Evolutionary conservation across 2,888 invertebrate genomes (phyloP).

Genomic region (Diplazon laetatorius): DNA sequence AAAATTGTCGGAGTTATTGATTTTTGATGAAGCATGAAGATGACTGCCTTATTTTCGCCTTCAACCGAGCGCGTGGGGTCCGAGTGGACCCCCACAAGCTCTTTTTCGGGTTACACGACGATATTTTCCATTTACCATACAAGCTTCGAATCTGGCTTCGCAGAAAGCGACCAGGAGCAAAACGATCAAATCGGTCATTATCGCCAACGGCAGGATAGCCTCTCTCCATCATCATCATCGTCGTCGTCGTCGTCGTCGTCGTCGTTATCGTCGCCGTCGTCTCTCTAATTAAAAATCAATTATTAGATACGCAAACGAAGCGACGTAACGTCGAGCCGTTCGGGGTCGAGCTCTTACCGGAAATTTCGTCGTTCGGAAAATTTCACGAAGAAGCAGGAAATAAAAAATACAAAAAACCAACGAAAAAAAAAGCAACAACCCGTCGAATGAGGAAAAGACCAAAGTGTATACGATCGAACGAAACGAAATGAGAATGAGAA

Average conservation of each 20-base stretch:
- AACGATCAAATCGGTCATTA: constrained; percentile 38
- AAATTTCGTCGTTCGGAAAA: constrained; percentile 62
- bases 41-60: no score
- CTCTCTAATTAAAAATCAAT: constrained; percentile 66
- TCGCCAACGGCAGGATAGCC: background rate
- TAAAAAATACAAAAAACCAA: no score
- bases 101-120: background rate
- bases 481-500: background rate
- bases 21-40: no score
- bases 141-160: constrained; percentile 22
- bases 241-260: constrained; percentile 35
- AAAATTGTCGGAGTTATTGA: no score
- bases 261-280: constrained; percentile 38
- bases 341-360: constrained; percentile 50
- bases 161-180: constrained; percentile 20
- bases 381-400: constrained; percentile 25
- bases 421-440: constrained; percentile 12
- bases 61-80: no score
- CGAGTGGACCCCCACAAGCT: no score
- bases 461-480: constrained; percentile 10
- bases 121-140: constrained; percentile 14
- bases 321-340: constrained; percentile 16
- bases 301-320: constrained; percentile 60
- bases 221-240: constrained; percentile 31
- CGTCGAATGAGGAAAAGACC: constrained; percentile 40